phyloP scores from a whole-genome alignment of 2,888 invertebrate genomes.

The Galeopsomyia nigrocyanea region DNA sequence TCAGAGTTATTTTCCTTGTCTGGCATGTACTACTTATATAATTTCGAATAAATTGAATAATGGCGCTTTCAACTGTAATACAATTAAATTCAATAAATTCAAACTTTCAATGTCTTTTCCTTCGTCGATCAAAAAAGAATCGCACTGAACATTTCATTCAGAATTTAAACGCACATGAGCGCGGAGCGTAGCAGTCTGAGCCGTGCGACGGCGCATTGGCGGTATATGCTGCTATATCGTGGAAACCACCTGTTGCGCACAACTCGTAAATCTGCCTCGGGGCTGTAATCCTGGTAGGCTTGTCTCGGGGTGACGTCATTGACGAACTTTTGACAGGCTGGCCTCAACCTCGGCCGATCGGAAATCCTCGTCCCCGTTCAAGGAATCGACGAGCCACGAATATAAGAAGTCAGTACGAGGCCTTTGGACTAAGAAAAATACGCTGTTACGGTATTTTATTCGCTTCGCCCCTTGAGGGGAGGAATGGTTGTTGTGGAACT shows the following conservation, averaged over 20 bases:
- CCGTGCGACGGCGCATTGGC: background rate
- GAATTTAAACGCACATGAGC: background rate
- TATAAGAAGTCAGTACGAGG: slow-evolving; percentile 13
- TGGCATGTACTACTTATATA: too few species aligned
- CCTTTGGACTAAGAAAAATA: background rate
- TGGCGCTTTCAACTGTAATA: too few species aligned
- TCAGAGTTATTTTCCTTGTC: too few species aligned
- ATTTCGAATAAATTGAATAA: too few species aligned
- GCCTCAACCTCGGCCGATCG: slow-evolving; percentile 21
- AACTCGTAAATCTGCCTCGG: slow-evolving; percentile 66
- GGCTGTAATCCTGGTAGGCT: slow-evolving; percentile 68
- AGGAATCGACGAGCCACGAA: background rate
- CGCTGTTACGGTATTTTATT: background rate
- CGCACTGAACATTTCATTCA: too few species aligned
- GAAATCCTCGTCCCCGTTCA: background rate
- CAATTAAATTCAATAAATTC: too few species aligned
- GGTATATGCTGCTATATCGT: background rate
- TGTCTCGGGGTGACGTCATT: slow-evolving; percentile 68
- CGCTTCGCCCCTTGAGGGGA: background rate
- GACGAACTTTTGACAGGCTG: slow-evolving; percentile 66
- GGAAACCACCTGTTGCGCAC: slow-evolving; percentile 59
- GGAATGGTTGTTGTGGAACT: background rate
- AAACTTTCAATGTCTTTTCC: too few species aligned
- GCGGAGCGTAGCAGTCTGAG: too few species aligned
- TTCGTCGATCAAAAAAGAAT: too few species aligned